Evolutionary conservation across 2,113 vertebrate species (phyloP).

Genomic region (Craseonycteris thonglongyai): DNA sequence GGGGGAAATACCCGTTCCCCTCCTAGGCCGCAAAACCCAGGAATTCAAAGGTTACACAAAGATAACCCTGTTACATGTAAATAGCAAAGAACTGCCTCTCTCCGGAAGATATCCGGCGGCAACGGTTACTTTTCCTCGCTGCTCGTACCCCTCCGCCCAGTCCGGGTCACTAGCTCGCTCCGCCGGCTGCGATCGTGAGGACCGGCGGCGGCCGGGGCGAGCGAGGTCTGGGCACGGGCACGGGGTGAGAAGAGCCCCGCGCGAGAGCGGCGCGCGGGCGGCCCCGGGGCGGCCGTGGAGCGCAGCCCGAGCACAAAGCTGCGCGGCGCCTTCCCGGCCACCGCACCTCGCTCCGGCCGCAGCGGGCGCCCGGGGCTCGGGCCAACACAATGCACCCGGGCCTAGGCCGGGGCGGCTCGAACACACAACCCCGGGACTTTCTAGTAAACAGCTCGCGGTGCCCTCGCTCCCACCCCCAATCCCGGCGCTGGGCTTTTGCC

Average conservation of each 20-base stretch:
- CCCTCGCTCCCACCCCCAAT: conserved; percentile 52
- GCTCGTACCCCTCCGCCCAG: not conserved
- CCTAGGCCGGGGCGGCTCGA: conserved; percentile 72
- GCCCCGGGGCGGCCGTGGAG: conserved; percentile 9
- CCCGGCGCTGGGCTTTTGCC: not conserved
- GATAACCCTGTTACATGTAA: conserved; percentile 3
- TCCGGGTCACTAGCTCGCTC: not conserved
- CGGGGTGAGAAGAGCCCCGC: not conserved
- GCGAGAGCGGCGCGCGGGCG: not conserved
- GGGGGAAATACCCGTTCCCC: not conserved
- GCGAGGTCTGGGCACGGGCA: conserved; percentile 17
- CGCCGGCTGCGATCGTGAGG: not conserved
- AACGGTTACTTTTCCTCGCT: conserved; percentile 52
- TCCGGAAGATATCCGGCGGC: not conserved
- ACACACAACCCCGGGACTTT: conserved; percentile 69
- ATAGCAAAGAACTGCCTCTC: conserved; percentile 11
- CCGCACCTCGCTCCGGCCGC: conserved; percentile 54
- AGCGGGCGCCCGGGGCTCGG: conserved; percentile 25
- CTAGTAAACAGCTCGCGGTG: conserved; percentile 64
- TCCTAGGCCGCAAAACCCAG: conserved; percentile 47
- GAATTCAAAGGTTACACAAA: conserved; percentile 28
- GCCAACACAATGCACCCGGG: conserved; percentile 73
- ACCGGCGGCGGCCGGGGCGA: not conserved
- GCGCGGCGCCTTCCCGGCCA: conserved; percentile 24
- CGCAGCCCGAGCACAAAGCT: conserved; percentile 65